phyloP scores from a whole-genome alignment of 2,888 invertebrate species.

The Callyntrura sp. region DNA sequence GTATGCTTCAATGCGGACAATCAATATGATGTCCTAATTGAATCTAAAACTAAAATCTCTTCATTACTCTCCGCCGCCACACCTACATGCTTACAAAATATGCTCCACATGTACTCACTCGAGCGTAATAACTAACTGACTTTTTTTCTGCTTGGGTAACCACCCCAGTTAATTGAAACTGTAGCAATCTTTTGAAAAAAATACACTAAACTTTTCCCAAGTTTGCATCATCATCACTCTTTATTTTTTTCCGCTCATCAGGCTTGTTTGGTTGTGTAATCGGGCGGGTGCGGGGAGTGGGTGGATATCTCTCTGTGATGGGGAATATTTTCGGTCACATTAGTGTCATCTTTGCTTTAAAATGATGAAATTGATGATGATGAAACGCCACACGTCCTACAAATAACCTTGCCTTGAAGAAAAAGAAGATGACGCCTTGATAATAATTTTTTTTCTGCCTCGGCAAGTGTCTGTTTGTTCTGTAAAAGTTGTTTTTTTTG shows the following conservation, averaged over 20 bases:
- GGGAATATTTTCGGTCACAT: constrained; percentile 44
- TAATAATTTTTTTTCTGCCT: background rate
- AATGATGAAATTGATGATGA: no score
- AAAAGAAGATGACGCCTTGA: background rate
- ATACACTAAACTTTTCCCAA: no score
- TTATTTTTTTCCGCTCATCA: no score
- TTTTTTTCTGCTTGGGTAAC: background rate
- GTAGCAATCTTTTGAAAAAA: constrained; percentile 16
- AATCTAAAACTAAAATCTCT: constrained; percentile 42
- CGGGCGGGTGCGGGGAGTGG: no score
- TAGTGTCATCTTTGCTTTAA: constrained; percentile 31
- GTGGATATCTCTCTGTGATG: background rate
- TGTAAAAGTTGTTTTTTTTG: no score
- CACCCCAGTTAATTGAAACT: constrained; percentile 40
- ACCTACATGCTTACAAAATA: background rate
- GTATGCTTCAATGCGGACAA: background rate
- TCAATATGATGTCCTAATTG: constrained; percentile 62
- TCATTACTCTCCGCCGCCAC: no score
- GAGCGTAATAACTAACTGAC: background rate
- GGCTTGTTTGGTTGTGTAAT: background rate
- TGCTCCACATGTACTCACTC: background rate
- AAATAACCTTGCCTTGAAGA: constrained; percentile 54
- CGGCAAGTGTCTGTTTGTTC: background rate
- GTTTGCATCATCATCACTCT: background rate
- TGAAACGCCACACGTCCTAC: constrained; percentile 39